These are phyloP conservation scores for Saimiri boliviensis DNA, from an alignment of 2,113 vertebrate species.

Conservation along the genomic window DNA sequence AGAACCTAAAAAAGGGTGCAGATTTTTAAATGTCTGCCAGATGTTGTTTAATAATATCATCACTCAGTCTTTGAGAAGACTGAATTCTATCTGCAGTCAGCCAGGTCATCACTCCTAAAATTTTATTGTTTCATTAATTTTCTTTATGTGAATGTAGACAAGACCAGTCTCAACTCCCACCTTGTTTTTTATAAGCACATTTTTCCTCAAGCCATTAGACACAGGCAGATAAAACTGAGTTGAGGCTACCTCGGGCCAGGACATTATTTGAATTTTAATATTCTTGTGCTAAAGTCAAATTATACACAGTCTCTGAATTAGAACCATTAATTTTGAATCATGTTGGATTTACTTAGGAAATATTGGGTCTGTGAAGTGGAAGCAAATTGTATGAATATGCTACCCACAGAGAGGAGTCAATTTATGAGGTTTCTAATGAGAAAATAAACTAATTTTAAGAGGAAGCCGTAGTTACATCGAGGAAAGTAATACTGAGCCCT, in stretches of 20 bases:
- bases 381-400: not conserved
- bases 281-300: constrained; percentile 27
- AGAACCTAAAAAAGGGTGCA: not conserved
- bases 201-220: not conserved
- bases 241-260: not conserved
- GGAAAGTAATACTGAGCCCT: not conserved
- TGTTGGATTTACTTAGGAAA: not conserved
- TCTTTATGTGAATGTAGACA: constrained; percentile 43
- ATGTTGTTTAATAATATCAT: constrained; percentile 57
- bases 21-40: constrained; percentile 35
- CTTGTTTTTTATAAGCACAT: constrained; percentile 30
- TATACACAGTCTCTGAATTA: not conserved
- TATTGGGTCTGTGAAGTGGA: not conserved
- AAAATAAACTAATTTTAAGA: not conserved
- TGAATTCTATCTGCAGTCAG: not conserved
- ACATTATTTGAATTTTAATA: constrained; percentile 14
- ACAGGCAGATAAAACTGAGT: not conserved
- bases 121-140: constrained; percentile 69
- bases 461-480: not conserved
- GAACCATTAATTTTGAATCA: not conserved
- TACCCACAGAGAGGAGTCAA: not conserved
- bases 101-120: constrained; percentile 13
- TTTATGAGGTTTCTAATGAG: not conserved
- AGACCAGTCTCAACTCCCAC: not conserved
- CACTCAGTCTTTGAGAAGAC: constrained; percentile 41